phyloP scores from a whole-genome alignment of 2,113 vertebrate genomes.

The Cranoglanis bouderius region DNA sequence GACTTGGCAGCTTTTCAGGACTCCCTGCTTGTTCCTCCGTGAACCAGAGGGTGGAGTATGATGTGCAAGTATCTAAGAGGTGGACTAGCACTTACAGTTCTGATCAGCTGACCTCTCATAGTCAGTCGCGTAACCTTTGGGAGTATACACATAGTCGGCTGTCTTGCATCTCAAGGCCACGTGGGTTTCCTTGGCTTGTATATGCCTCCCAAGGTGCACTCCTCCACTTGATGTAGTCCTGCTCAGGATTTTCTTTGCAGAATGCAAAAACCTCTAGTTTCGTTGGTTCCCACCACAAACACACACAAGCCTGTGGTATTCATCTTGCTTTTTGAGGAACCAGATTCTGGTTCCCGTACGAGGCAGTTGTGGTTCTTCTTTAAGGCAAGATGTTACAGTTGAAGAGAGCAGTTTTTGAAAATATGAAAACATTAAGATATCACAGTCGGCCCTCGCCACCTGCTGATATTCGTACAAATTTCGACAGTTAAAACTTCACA shows the following conservation, averaged over 20 bases:
- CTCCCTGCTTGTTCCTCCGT: conserved; percentile 23
- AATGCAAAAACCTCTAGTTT: background rate
- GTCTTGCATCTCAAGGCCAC: background rate
- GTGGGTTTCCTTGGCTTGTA: background rate
- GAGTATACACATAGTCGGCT: background rate
- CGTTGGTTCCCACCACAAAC: background rate
- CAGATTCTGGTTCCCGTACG: background rate
- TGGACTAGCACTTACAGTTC: conserved; percentile 5
- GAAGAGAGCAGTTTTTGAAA: background rate
- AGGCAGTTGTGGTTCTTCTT: background rate
- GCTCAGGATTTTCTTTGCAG: background rate
- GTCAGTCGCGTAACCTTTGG: background rate
- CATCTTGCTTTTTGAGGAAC: background rate
- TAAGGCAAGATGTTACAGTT: background rate
- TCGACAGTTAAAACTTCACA: too few species aligned
- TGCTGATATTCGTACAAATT: background rate
- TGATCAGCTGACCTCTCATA: background rate
- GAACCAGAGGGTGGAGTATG: background rate
- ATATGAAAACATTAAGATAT: background rate
- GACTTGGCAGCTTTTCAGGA: conserved; percentile 66
- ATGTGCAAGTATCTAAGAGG: background rate
- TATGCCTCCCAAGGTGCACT: background rate
- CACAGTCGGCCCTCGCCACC: background rate
- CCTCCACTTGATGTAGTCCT: background rate
- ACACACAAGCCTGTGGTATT: background rate